These are phyloP conservation scores for Agrilus planipennis DNA, from an alignment of 1,140 invertebrate genomes.

Conservation along the genomic window DNA sequence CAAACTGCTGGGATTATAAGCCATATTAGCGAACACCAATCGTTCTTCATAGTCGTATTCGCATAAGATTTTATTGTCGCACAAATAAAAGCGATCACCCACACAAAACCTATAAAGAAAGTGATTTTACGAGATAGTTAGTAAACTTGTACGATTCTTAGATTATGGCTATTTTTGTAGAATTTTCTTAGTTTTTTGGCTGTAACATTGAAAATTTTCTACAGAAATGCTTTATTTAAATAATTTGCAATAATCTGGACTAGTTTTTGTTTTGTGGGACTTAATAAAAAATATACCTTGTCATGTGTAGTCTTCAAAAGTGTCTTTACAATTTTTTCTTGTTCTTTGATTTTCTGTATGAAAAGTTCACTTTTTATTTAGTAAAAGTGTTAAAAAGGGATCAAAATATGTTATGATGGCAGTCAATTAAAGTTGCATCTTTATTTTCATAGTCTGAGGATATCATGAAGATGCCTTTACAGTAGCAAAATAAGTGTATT, in stretches of 20 bases:
- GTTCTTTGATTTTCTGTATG: neutral
- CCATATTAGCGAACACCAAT: conserved; percentile 78
- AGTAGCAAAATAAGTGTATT: too few relatives aligned
- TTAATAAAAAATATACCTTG: neutral
- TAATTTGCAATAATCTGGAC: neutral
- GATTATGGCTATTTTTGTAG: too few relatives aligned
- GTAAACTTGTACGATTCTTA: too few relatives aligned
- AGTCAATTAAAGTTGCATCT: too few relatives aligned
- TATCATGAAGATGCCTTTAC: too few relatives aligned
- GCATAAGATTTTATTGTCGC: conserved; percentile 88
- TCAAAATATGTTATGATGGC: neutral
- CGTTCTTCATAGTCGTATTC: conserved; percentile 90
- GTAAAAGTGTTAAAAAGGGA: neutral
- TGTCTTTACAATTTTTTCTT: neutral
- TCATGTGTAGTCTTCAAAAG: neutral
- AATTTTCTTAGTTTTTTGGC: too few relatives aligned
- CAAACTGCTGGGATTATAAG: conserved; percentile 73
- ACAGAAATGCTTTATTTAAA: neutral
- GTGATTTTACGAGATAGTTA: too few relatives aligned
- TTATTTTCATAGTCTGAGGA: too few relatives aligned
- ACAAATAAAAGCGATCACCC: conserved; percentile 83
- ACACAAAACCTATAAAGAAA: conserved; percentile 87
- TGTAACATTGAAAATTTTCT: too few relatives aligned
- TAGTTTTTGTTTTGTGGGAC: neutral
- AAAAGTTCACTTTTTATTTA: neutral